Evolutionary conservation across 2,888 invertebrate species (phyloP), one percentile per base, ranked within the genome.

Genomic region (Dorcus parallelipipedus): DNA sequence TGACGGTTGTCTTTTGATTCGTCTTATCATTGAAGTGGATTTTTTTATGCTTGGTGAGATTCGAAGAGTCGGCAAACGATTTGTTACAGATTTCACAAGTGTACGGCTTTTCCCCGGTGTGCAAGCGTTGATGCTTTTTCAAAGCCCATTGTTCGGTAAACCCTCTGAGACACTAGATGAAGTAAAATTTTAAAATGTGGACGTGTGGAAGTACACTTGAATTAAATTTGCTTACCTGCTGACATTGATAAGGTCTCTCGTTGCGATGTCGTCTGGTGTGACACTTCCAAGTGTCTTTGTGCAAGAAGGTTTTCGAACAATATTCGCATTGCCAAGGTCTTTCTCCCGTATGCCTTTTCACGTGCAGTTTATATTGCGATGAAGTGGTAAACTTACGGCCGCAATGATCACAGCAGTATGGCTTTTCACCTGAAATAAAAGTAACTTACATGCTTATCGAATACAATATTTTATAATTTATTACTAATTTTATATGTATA

Each of bases 11-110:
- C 9, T 55, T 56, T 10, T 43, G 45, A 49, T 54, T 67, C 3
- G 53, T 56, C 42, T 53, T 54, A 42, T 60, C 66, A 59, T 50
- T 60, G n/a, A 47, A 20, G 38, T 78, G 78, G 0, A 69, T 72
- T 51, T 71, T 85, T 71, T 83, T 84, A 69, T 89, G 88, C 70
- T 87, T 88, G 10, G 83, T 84, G 57, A 90, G 82, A 78, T 91
- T 91, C 38, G 90, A 89, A 66, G 86, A 84, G 78, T 91, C 90
- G 0, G 90, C 86, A 78, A 93, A 91, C 42, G 86, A 83, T 64
- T 89, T 85, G 33, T 84, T 83, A 70, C 91, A 91, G 63, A 86
- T 79, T 43, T 86, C 83, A 71, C 92, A 91, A 0, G 82, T 80
- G 71, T 86, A 90, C 1, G 91, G 90, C 54, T 86, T 85, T 71